A percentile compares a stretch with the other conserved stretches of the same genome.
phyloP scores from a whole-genome alignment of 2,888 invertebrate genomes.

The Cheilosia pagana region DNA sequence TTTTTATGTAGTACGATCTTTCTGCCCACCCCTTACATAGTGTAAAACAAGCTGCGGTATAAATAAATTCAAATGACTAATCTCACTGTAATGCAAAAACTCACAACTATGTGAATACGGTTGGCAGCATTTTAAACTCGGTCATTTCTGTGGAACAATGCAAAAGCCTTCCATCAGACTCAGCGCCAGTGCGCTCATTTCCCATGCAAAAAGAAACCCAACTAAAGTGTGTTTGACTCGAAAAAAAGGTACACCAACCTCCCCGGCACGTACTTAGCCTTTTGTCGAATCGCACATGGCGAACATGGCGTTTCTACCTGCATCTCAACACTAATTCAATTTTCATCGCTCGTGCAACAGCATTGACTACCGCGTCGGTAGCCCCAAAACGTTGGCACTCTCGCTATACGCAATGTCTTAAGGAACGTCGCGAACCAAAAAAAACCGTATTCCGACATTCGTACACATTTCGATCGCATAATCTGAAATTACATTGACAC shows the following conservation, averaged over 20 bases:
- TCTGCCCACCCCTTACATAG: too few relatives aligned
- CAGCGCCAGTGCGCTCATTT: neutral
- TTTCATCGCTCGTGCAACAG: constrained; percentile 31
- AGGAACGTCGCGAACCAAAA: constrained; percentile 1
- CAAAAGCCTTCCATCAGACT: constrained; percentile 7
- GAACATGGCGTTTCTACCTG: constrained; percentile 21
- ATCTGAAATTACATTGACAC: constrained; percentile 51
- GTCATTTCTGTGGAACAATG: constrained; percentile 15
- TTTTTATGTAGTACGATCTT: neutral
- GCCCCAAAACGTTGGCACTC: neutral
- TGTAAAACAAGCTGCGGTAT: neutral
- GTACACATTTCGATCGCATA: constrained; percentile 36
- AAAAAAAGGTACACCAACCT: constrained; percentile 2
- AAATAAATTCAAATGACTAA: constrained; percentile 28
- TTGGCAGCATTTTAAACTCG: constrained; percentile 2
- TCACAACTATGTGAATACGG: constrained; percentile 10
- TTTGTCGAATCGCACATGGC: constrained; percentile 13
- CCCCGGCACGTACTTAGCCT: constrained; percentile 21
- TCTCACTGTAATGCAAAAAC: constrained; percentile 2
- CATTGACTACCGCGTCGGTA: neutral
- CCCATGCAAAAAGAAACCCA: neutral
- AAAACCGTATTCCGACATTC: constrained; percentile 23
- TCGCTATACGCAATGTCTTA: constrained; percentile 28
- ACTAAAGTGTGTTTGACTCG: neutral
- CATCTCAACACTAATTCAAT: constrained; percentile 40